Base-by-base conservation (phyloP, 2,797 vertebrate species). In the Prionace glauca region DNA sequence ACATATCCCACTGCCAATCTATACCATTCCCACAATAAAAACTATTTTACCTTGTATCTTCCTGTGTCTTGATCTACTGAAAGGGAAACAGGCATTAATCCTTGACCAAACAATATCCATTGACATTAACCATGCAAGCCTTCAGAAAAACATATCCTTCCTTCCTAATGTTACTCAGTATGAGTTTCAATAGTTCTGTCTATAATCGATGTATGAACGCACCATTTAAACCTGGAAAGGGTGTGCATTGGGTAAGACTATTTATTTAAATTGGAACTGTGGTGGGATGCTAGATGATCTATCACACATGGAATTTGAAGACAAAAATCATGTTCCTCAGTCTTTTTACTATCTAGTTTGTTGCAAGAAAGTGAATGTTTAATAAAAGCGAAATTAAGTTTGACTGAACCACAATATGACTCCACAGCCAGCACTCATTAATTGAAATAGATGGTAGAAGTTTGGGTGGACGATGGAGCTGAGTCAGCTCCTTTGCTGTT, bases 11-110 rank as follows among this genome's bases (percentile, higher is more conserved):
- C 32, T 36, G n/a, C 18, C 16, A 20, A 36, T 20, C 16, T 41
- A 8, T 92, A 16, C 18, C 65, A 92, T 36, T 41, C 11, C 11
- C n/a, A 92, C 65, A 9, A 41, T 41, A 92, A 69, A n/a, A 36
- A 69, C 24, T 3, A 69, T 69, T 41, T 69, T 92, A 92, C 90
- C 90, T 92, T 22, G 22, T 3, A 36, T 24, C 20, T 45, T 41
- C 36, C n/a, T 92, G 90, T 69, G n/a, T 92, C n/a, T 92, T 92
- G 90, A 92, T 65, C 90, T 92, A n/a, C 24, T 36, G 67, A 69
- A 91, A 69, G 69, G 9, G 22, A 92, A 90, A 22, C 20, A 84
- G 16, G 22, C 45, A 56, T 90, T 62, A 60, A 60, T 90, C 56
- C n/a, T 92, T 69, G 20, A 69, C 3, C 20, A 41, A 92, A 92